Evolutionary conservation across 2,797 vertebrate species (phyloP), one percentile per base, ranked within the genome.

Genomic region (Micromesistius poutassou): DNA sequence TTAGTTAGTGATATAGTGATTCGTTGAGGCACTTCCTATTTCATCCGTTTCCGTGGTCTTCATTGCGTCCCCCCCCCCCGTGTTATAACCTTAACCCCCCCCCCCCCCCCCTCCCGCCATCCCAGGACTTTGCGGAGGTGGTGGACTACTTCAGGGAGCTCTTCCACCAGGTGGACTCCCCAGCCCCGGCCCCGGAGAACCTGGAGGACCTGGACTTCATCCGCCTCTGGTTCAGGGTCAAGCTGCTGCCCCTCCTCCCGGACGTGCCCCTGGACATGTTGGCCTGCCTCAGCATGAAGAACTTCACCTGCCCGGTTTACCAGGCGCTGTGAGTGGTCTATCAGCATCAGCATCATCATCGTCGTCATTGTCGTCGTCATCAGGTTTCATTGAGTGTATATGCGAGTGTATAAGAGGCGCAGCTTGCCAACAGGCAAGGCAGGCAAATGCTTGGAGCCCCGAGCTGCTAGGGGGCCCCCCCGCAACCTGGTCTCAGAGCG

Each of bases 281-380:
- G 76, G 83, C 83, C 71, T 95, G 94, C 82, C 92, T 95, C 84
- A 93, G 93, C 86, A 85, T 79, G 78, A 95, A 94, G 83, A 90
- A 92, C 80, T 95, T 95, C 88, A 92, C 91, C 90, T 95, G 93
- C 66, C 83, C 87, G 0, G 92, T 86, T 35, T 95, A 88, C 85
- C 94, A 94, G 83, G 87, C 86, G 36, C 85, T 95, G 94, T 95
- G 79, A 79, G 94, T 87, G 66, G n/a, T 33, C 35, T 1, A 14
- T 70, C 77, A 10, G 55, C 50, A 5, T n/a, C 22, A 31, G 6
- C 71, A 33, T 30, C 9, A 70, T 70, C 66, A 25, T 70, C 66
- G 19, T 55, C 50, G n/a, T 30, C 9, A 70, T 70, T 25, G 10
- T 70, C 66, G 19, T 55, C 50, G n/a, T 55, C 50, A n/a, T 55